Base-by-base conservation (phyloP, 2,113 vertebrate species). In the Girardinichthys multiradiatus region DNA sequence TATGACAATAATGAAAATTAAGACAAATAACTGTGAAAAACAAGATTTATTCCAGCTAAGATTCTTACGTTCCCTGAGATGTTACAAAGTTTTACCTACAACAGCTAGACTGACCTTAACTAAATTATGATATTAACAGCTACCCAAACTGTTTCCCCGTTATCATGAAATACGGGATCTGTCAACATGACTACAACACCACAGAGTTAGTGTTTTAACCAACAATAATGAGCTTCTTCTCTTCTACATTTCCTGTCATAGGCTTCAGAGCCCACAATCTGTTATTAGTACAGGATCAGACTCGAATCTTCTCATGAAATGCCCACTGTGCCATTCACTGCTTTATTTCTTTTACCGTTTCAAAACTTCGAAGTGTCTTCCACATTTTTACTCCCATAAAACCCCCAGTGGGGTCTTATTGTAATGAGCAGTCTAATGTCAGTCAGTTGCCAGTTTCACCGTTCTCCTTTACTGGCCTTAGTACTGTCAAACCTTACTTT, bases 201-300 rank as follows among this genome's bases (percentile, higher is more conserved):
- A 28, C 11, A 68, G 17, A 72, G 58, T 81, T 57, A 58, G 30
- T 73, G 15, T 62, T 68, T 81, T 28, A 81, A 64, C 64, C 4
- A 57, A 31, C 42, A 91, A 57, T 73, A 81, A 66, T 57, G 76
- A 80, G 61, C 61, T 67, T 82, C 60, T 74, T 57, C 72, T 76
- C 80, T 69, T 39, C 71, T 57, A 72, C 8, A 57, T 76, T 70
- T 78, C 35, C 70, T 28, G 26, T 45, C 19, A 2, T 64, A 33
- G 75, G n/a, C 67, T 69, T 68, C 59, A 67, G 37, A 68, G 66
- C 59, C 54, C 70, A 60, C 26, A 28, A 15, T 71, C 77, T 84
- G 86, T 89, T 76, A 90, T 90, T 89, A 89, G 57, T 86, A 83
- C 60, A 67, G 80, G 80, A 82, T 89, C 81, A 87, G 81, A 59